Evolutionary conservation across 2,113 vertebrate species (phyloP).

Genomic region (Neogale vison): DNA sequence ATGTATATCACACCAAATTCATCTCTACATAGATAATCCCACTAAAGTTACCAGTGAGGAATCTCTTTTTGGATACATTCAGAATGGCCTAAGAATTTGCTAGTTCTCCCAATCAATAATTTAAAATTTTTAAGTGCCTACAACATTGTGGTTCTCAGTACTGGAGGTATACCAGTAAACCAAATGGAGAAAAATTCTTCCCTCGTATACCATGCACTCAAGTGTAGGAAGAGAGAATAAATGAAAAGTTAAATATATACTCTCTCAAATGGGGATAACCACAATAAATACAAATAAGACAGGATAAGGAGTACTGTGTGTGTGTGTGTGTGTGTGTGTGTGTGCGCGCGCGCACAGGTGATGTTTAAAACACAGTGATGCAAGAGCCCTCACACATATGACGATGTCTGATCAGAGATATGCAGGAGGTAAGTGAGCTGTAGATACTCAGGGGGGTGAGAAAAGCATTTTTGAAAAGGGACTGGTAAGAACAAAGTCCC

Average conservation of each 20-base stretch:
- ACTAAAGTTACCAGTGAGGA: background rate
- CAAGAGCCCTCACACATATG: background rate
- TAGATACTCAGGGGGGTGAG: background rate
- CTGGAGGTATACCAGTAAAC: background rate
- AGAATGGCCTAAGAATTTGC: background rate
- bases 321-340: background rate
- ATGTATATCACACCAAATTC: background rate
- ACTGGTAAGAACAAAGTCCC: background rate
- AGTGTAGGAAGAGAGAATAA: background rate
- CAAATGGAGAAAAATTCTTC: background rate
- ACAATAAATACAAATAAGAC: background rate
- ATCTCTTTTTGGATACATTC: background rate
- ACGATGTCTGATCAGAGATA: background rate
- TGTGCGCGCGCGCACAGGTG: fast-evolving
- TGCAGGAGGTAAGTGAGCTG: background rate
- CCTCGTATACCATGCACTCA: background rate
- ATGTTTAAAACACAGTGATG: background rate
- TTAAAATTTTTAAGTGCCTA: background rate
- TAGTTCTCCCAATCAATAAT: background rate
- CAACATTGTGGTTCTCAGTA: background rate
- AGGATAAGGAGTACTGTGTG: background rate
- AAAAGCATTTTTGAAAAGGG: background rate
- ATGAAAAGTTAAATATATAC: background rate
- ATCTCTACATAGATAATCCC: background rate
- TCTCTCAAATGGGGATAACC: background rate